These are phyloP conservation scores for Synergus umbraculus DNA, from an alignment of 2,888 invertebrate species.

Conservation along the genomic window DNA sequence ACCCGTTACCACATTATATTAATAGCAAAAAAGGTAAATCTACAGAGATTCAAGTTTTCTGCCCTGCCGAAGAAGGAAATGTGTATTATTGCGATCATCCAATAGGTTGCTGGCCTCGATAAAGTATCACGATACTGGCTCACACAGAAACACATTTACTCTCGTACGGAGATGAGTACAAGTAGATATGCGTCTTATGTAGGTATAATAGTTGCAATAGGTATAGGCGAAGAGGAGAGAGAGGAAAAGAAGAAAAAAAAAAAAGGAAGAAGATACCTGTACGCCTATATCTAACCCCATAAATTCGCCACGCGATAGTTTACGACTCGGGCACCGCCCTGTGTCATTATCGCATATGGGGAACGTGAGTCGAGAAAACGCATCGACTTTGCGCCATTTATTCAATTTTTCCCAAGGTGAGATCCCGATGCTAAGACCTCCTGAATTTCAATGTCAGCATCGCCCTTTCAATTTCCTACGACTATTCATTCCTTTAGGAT, in stretches of 20 bases:
- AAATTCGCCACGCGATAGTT: constrained; percentile 73
- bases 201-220: constrained; percentile 39
- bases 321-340: constrained; percentile 73
- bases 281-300: constrained; percentile 65
- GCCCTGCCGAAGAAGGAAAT: constrained; percentile 14
- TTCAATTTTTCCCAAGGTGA: constrained; percentile 46
- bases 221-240: constrained; percentile 5
- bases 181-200: constrained; percentile 40
- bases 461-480: constrained; percentile 17
- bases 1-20: background rate
- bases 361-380: constrained; percentile 54
- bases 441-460: constrained; percentile 47
- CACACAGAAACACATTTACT: constrained; percentile 26
- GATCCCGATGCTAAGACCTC: constrained; percentile 52
- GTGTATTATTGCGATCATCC: constrained; percentile 25
- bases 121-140: constrained; percentile 24
- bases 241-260: background rate
- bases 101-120: constrained; percentile 41
- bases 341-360: constrained; percentile 72
- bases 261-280: constrained; percentile 24
- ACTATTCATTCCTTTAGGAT: constrained; percentile 16
- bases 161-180: constrained; percentile 11
- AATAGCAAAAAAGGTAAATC: background rate
- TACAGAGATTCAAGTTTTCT: background rate
- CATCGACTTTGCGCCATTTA: constrained; percentile 42